Evolutionary conservation across 2,888 invertebrate genomes (phyloP).

Genomic region (Fragum sueziense): DNA sequence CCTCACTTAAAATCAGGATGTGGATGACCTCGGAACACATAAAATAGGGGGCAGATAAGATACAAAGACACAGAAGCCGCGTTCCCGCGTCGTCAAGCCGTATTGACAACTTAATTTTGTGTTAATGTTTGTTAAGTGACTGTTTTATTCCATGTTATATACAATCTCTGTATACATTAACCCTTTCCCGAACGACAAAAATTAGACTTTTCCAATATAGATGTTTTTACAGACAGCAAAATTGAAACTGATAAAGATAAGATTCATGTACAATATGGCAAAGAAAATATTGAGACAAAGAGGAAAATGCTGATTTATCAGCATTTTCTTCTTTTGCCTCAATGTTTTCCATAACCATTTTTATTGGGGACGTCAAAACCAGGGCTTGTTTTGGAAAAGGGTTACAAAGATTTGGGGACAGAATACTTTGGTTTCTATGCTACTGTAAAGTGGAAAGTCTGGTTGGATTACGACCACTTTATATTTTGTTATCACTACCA

Average conservation of each 20-base stretch:
- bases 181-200: no score
- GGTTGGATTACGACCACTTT: conserved; percentile 11
- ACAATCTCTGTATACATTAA: conserved; percentile 13
- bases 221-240: background rate
- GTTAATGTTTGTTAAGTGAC: conserved; percentile 58
- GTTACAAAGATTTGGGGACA: background rate
- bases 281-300: no score
- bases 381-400: no score
- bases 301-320: no score
- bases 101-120: conserved; percentile 19
- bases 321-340: no score
- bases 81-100: background rate
- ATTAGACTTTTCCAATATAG: background rate
- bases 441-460: conserved; percentile 11
- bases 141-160: conserved; percentile 39
- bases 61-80: background rate
- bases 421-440: conserved; percentile 17
- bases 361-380: no score
- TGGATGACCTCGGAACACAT: no score
- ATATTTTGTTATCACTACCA: no score
- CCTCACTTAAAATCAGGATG: no score
- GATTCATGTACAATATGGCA: no score
- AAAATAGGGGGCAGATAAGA: background rate
- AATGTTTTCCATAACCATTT: no score
- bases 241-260: background rate